Conservation (phyloP, 2,888 invertebrate species). For the Papilio demoleus region DNA sequence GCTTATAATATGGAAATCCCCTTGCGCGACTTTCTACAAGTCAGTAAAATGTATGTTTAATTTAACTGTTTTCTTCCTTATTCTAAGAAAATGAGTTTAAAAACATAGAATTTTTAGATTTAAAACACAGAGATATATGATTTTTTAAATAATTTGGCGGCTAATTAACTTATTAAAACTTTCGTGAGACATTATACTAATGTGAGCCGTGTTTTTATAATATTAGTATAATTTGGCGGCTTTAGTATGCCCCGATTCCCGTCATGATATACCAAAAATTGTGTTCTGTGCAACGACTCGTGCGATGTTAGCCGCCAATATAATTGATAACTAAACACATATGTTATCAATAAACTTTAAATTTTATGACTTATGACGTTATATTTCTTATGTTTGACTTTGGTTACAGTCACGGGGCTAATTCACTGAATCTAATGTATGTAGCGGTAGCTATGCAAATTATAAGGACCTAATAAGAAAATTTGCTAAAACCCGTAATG, state of each 20-base stretch:
- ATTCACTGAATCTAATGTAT: conserved; percentile 7
- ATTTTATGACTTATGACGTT: neutral
- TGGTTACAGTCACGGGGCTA: conserved; percentile 10
- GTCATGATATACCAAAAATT: too few relatives aligned
- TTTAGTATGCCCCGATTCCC: too few relatives aligned
- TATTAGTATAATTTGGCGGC: too few relatives aligned
- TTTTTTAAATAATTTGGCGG: neutral
- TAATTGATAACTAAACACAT: too few relatives aligned
- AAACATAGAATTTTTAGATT: neutral
- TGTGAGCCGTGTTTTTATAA: too few relatives aligned
- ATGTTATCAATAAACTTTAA: neutral
- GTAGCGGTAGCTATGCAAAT: neutral
- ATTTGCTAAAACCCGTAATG: too few relatives aligned
- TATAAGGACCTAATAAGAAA: too few relatives aligned
- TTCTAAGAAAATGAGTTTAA: neutral
- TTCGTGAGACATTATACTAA: too few relatives aligned
- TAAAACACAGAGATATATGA: too few relatives aligned
- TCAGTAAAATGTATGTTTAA: neutral
- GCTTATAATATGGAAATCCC: neutral
- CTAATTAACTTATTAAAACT: too few relatives aligned
- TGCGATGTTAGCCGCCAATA: too few relatives aligned
- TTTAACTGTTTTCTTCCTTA: neutral
- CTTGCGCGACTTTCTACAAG: neutral
- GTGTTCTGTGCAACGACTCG: too few relatives aligned
- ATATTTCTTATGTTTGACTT: neutral